Conservation (phyloP, 2,113 vertebrate genomes). For the Apodemus speciosus region DNA sequence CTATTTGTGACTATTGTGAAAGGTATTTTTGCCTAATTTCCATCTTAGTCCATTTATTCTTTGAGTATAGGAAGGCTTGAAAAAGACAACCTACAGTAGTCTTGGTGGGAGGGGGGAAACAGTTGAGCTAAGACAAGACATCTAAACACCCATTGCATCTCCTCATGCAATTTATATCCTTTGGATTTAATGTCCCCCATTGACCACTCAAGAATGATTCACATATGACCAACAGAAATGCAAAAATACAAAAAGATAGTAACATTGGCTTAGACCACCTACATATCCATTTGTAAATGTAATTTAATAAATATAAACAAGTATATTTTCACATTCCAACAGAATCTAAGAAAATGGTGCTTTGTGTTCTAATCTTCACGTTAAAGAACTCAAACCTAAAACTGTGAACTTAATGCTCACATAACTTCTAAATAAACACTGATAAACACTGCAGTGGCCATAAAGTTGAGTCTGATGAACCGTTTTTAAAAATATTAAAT, state of each 20-base stretch:
- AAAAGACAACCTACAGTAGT: background rate
- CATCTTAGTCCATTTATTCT: no score
- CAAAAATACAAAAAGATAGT: background rate
- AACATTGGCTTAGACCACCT: background rate
- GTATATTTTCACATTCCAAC: constrained; percentile 43
- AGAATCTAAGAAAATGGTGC: background rate
- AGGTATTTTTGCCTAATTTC: no score
- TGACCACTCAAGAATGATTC: background rate
- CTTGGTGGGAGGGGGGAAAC: constrained; percentile 3
- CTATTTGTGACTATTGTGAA: no score
- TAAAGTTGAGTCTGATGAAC: constrained; percentile 61
- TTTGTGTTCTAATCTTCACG: constrained; percentile 16
- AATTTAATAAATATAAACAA: constrained; percentile 11
- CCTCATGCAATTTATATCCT: background rate
- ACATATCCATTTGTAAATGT: background rate
- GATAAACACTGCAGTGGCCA: constrained; percentile 50
- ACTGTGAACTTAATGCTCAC: constrained; percentile 57
- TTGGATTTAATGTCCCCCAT: background rate
- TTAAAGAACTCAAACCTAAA: constrained; percentile 46
- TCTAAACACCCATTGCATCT: background rate
- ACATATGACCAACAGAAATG: background rate
- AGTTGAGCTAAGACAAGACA: background rate
- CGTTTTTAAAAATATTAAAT: constrained; percentile 74
- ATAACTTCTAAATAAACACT: constrained; percentile 69
- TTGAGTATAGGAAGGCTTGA: background rate